These are phyloP conservation scores for Nemotelus nigrinus DNA, from an alignment of 2,888 invertebrate species.

Conservation along the genomic window DNA sequence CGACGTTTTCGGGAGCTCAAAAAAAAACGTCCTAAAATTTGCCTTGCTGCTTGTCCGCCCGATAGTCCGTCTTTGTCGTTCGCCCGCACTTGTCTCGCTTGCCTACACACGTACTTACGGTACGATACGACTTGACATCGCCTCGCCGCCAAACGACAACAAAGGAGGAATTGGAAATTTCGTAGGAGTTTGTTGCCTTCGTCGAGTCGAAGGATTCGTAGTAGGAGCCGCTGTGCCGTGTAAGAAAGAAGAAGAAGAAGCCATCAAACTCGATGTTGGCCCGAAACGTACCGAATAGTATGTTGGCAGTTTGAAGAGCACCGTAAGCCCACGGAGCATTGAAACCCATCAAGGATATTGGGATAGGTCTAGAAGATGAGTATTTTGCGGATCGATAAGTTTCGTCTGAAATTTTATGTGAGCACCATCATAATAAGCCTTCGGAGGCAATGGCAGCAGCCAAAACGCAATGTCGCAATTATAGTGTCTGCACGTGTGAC, in stretches of 20 bases:
- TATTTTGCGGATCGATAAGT: slow-evolving; percentile 51
- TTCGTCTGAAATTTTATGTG: slow-evolving; percentile 50
- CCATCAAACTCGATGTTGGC: slow-evolving; percentile 13
- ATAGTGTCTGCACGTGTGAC: slow-evolving; percentile 41
- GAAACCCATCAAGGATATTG: slow-evolving; percentile 48
- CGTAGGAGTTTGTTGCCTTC: slow-evolving; percentile 31
- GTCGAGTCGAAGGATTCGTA: slow-evolving; percentile 21
- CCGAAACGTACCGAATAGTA: slow-evolving; percentile 5
- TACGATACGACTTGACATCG: neutral
- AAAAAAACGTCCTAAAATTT: slow-evolving; percentile 39
- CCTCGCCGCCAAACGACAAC: slow-evolving; percentile 17
- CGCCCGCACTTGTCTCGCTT: neutral
- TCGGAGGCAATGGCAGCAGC: slow-evolving; percentile 35
- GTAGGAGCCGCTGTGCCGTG: slow-evolving; percentile 9
- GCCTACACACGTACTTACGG: neutral
- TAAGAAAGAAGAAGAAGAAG: slow-evolving; percentile 18
- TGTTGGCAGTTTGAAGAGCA: slow-evolving; percentile 34
- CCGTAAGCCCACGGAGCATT: slow-evolving; percentile 39
- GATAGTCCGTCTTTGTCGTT: slow-evolving; percentile 18
- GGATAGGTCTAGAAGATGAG: slow-evolving; percentile 50
- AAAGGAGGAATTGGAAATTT: slow-evolving; percentile 34
- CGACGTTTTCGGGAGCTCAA: slow-evolving; percentile 42
- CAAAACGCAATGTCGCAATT: slow-evolving; percentile 41
- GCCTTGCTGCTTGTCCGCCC: slow-evolving; percentile 35
- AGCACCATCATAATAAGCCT: slow-evolving; percentile 45